These are phyloP conservation scores for Copidosoma aretas DNA, from an alignment of 2,888 invertebrate species.

Conservation along the genomic window DNA sequence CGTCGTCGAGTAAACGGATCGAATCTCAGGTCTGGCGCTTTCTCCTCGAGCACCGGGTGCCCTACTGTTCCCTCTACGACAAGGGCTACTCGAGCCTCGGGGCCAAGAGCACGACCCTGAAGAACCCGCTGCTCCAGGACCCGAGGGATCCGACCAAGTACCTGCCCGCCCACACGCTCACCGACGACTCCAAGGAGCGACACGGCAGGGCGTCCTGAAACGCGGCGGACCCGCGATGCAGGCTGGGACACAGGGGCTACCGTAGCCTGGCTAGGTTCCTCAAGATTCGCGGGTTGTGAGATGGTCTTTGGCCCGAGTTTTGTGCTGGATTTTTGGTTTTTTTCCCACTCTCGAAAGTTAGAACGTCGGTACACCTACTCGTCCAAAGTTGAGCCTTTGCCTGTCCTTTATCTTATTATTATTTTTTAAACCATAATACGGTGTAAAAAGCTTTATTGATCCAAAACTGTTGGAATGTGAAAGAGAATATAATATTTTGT, in stretches of 20 bases:
- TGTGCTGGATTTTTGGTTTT: too few relatives aligned
- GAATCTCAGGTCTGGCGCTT: slow-evolving; percentile 79
- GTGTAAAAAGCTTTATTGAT: too few relatives aligned
- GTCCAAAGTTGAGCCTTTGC: too few relatives aligned
- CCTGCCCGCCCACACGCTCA: slow-evolving; percentile 55
- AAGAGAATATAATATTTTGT: too few relatives aligned
- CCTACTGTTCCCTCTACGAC: slow-evolving; percentile 92
- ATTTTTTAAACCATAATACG: too few relatives aligned
- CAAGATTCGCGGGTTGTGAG: neutral
- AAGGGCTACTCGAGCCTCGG: slow-evolving; percentile 71
- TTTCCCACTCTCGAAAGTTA: too few relatives aligned
- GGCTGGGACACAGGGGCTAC: neutral
- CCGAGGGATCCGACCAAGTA: slow-evolving; percentile 51
- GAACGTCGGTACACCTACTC: too few relatives aligned
- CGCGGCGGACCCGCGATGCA: neutral
- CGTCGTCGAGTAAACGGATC: neutral
- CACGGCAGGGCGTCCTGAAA: slow-evolving; percentile 50
- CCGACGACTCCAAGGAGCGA: slow-evolving; percentile 55
- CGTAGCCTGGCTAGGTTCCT: neutral
- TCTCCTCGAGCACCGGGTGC: slow-evolving; percentile 76
- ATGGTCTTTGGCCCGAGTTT: neutral
- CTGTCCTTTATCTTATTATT: too few relatives aligned
- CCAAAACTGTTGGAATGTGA: too few relatives aligned
- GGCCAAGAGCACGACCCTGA: slow-evolving; percentile 49
- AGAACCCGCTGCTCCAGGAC: slow-evolving; percentile 56